Evolutionary conservation across 1,140 invertebrate genomes (phyloP).

Genomic region (Drosophila truncata): DNA sequence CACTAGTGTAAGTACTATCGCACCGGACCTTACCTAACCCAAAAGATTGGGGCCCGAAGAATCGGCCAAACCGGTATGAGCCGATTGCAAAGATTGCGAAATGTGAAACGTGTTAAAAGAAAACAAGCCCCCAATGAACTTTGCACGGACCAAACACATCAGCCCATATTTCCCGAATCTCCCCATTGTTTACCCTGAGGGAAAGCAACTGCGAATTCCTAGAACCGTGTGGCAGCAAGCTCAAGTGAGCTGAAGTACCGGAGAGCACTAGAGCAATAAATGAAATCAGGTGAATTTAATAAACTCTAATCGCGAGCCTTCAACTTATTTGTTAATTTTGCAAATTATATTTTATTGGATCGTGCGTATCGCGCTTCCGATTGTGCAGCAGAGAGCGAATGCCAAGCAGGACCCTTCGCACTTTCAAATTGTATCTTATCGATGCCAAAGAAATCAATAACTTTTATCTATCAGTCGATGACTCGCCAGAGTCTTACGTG

Average conservation of each 20-base stretch:
- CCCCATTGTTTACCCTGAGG: conserved; percentile 31
- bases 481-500: conserved; percentile 6
- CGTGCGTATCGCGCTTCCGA: conserved; percentile 49
- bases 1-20: conserved; percentile 21
- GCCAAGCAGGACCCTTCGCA: conserved; percentile 1
- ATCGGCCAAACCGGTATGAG: conserved; percentile 16
- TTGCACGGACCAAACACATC: conserved; percentile 36
- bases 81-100: conserved; percentile 35
- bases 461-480: conserved; percentile 31
- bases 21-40: conserved; percentile 47
- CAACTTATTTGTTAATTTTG: conserved; percentile 63
- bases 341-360: conserved; percentile 59
- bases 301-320: conserved; percentile 64
- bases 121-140: conserved; percentile 44
- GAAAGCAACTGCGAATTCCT: conserved; percentile 28
- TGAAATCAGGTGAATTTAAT: conserved; percentile 76
- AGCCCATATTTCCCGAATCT: conserved; percentile 39
- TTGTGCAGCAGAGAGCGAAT: background rate
- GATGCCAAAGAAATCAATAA: conserved; percentile 47
- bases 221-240: conserved; percentile 13
- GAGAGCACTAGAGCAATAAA: conserved; percentile 40
- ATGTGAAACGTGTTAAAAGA: conserved; percentile 35
- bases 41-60: conserved; percentile 16
- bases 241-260: conserved; percentile 37
- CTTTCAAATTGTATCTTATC: conserved; percentile 49